Conservation (phyloP, 2,888 invertebrate species). For the Scaptomyza caliginosa region DNA sequence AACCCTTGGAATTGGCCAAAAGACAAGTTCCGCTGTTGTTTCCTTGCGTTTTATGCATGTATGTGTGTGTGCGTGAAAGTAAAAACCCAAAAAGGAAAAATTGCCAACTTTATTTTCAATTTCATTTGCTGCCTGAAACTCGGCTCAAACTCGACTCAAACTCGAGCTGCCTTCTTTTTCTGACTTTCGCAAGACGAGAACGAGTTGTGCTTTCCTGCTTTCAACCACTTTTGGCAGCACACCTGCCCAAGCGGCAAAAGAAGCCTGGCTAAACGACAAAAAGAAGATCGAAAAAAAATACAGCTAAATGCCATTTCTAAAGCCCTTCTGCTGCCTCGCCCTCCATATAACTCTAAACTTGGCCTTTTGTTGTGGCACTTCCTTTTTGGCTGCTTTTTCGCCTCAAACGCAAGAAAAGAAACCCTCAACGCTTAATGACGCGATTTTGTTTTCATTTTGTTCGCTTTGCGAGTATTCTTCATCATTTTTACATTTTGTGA, state of each 20-base stretch:
- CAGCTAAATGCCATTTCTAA: constrained; percentile 15
- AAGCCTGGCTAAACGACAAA: constrained; percentile 19
- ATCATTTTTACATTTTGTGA: constrained; percentile 20
- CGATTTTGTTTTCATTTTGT: constrained; percentile 47
- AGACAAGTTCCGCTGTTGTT: constrained; percentile 33
- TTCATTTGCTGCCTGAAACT: constrained; percentile 52
- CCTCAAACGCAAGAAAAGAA: background rate
- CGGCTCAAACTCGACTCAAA: constrained; percentile 30
- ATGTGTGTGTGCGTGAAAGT: constrained; percentile 71
- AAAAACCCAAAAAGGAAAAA: constrained; percentile 47
- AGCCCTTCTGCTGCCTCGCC: background rate
- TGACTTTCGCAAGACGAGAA: constrained; percentile 71
- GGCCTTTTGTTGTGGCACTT: constrained; percentile 39
- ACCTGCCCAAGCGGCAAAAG: constrained; percentile 41
- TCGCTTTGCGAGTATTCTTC: constrained; percentile 1
- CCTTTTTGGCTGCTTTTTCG: constrained; percentile 14
- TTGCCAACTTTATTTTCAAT: constrained; percentile 60
- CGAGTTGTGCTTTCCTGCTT: constrained; percentile 49
- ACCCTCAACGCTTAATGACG: constrained; percentile 48
- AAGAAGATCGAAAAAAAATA: background rate
- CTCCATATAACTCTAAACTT: constrained; percentile 24
- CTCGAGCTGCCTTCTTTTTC: constrained; percentile 33
- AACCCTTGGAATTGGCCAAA: constrained; percentile 50
- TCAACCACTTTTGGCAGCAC: constrained; percentile 51
- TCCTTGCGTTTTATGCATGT: background rate